Percentiles rank a stretch among this genome's conserved stretches.
Conservation (phyloP, 2,797 vertebrate species). For the Pogoniulus pusillus region DNA sequence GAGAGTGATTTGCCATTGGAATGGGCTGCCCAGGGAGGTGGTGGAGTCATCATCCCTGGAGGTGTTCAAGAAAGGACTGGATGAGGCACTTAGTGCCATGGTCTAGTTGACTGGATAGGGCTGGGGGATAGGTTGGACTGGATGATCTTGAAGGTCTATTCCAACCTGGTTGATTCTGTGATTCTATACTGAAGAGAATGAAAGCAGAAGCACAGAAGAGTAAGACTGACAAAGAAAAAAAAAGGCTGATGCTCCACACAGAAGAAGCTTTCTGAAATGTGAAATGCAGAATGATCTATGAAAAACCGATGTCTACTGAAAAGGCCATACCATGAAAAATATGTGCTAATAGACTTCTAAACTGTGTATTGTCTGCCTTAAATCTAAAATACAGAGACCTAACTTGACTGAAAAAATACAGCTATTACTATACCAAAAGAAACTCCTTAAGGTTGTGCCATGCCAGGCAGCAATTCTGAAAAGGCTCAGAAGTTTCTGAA, state of each 20-base stretch:
- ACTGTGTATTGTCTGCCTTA: constrained; percentile 22
- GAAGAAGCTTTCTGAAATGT: neutral
- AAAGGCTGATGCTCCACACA: neutral
- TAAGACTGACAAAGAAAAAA: neutral
- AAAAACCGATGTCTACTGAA: neutral
- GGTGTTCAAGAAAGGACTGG: too few relatives aligned
- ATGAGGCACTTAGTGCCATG: too few relatives aligned
- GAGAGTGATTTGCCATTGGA: too few relatives aligned
- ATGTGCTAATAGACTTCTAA: neutral
- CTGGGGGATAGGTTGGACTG: too few relatives aligned
- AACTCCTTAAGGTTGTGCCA: neutral
- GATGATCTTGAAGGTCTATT: too few relatives aligned
- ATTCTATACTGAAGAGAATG: too few relatives aligned
- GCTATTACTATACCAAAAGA: neutral
- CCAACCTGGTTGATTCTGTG: too few relatives aligned
- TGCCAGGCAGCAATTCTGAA: neutral
- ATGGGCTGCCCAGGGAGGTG: too few relatives aligned
- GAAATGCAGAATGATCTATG: neutral
- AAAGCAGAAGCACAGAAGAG: neutral
- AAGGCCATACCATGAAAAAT: neutral
- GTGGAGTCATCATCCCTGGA: too few relatives aligned
- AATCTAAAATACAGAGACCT: neutral
- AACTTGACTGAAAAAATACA: neutral
- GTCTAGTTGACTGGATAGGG: too few relatives aligned
- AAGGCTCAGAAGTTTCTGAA: neutral